phyloP scores from a whole-genome alignment of 2,797 vertebrate genomes.

The Sebastes goodei region DNA sequence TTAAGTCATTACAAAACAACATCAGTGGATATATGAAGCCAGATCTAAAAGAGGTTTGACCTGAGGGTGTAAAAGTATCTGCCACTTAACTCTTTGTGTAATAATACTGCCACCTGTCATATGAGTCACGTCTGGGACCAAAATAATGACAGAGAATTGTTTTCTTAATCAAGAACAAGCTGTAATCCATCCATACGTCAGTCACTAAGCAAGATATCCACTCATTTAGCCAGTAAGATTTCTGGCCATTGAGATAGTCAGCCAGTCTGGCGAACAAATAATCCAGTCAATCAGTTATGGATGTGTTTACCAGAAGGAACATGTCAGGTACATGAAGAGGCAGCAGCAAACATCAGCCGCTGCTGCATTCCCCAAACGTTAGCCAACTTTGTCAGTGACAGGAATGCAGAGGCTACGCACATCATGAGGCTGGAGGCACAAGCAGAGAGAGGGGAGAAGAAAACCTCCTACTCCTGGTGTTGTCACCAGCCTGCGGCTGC shows the following conservation, averaged over 20 bases:
- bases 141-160: constrained; percentile 5
- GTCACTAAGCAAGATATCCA: constrained; percentile 8
- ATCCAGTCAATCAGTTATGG: constrained; percentile 45
- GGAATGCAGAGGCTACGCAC: constrained; percentile 67
- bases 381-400: constrained; percentile 71
- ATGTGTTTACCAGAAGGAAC: constrained; percentile 58
- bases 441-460: not conserved
- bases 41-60: constrained; percentile 19
- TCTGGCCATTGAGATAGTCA: not conserved
- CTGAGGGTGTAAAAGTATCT: constrained; percentile 40
- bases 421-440: constrained; percentile 45
- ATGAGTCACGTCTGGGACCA: constrained; percentile 40
- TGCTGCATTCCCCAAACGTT: constrained; percentile 78
- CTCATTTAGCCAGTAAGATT: not conserved
- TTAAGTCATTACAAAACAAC: not conserved
- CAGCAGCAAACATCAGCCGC: constrained; percentile 58
- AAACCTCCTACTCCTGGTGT: not conserved
- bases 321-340: constrained; percentile 79
- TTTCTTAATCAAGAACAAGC: constrained; percentile 20
- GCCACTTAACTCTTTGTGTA: constrained; percentile 23
- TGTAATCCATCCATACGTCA: not conserved
- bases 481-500: not conserved
- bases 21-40: constrained; percentile 12
- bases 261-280: constrained; percentile 25
- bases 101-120: constrained; percentile 22